These are phyloP conservation scores for Tauraco hartlaubi DNA, from an alignment of 2,797 vertebrate species.

Conservation along the genomic window DNA sequence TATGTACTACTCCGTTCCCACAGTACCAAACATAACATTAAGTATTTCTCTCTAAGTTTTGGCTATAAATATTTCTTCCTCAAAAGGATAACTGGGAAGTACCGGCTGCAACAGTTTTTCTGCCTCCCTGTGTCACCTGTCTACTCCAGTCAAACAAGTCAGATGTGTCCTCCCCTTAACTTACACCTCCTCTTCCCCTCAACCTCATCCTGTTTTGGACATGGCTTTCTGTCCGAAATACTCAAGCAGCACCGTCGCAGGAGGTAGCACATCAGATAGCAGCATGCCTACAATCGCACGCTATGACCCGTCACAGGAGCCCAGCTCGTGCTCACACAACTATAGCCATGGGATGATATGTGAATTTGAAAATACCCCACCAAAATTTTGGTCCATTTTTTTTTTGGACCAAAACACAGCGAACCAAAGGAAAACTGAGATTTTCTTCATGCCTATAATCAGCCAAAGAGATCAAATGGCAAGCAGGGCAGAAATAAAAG, in stretches of 20 bases:
- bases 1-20: not conserved
- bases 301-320: not conserved
- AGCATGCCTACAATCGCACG: not conserved
- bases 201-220: not conserved
- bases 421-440: not conserved
- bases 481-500: not conserved
- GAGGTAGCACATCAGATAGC: not conserved
- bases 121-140: not conserved
- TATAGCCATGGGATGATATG: accelerated
- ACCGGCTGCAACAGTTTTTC: not conserved
- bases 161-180: not conserved
- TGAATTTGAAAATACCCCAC: not conserved
- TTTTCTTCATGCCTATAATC: not conserved
- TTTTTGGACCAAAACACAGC: not conserved
- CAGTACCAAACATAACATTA: not conserved
- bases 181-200: too few relatives aligned
- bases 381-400: not conserved
- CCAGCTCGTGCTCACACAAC: not conserved
- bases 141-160: not conserved
- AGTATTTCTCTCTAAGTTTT: not conserved
- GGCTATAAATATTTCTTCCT: not conserved
- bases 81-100: not conserved
- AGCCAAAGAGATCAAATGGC: not conserved
- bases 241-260: not conserved
- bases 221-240: not conserved